These are phyloP conservation scores for Chymomyza procnemis DNA, from an alignment of 2,888 invertebrate genomes.

Conservation along the genomic window DNA sequence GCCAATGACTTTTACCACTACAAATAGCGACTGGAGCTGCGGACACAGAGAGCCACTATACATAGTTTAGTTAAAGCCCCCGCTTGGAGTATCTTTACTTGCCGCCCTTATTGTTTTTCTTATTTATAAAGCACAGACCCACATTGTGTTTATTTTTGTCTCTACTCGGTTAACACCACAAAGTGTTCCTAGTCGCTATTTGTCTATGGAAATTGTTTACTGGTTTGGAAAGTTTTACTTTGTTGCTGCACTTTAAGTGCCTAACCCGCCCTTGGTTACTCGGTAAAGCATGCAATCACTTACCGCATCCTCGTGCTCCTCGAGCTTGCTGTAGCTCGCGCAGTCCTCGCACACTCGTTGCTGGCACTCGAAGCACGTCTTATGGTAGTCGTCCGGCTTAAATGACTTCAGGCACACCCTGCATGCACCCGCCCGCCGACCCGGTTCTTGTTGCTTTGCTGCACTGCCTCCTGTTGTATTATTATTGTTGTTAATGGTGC, in stretches of 20 bases:
- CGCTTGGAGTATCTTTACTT: not conserved
- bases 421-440: slow-evolving; percentile 87
- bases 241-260: not conserved
- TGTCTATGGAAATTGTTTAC: slow-evolving; percentile 45
- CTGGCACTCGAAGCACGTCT: slow-evolving; percentile 93
- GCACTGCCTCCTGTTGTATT: slow-evolving; percentile 52
- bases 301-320: slow-evolving; percentile 90
- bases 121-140: slow-evolving; percentile 60
- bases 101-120: slow-evolving; percentile 32
- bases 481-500: slow-evolving; percentile 78
- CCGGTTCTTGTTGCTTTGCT: slow-evolving; percentile 82
- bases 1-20: not conserved
- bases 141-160: slow-evolving; percentile 45
- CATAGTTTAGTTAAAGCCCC: not conserved
- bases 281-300: slow-evolving; percentile 63
- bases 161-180: not conserved
- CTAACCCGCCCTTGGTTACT: not conserved
- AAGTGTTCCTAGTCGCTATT: not conserved
- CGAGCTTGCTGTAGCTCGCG: slow-evolving; percentile 92
- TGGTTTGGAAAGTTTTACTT: slow-evolving; percentile 51
- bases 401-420: slow-evolving; percentile 92
- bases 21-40: not conserved
- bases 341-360: slow-evolving; percentile 95
- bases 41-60: not conserved
- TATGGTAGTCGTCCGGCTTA: slow-evolving; percentile 91